Percentiles rank a stretch among this genome's conserved stretches.
Conservation (phyloP, 2,888 invertebrate genomes). For the Zhuqinia jingwanae region DNA sequence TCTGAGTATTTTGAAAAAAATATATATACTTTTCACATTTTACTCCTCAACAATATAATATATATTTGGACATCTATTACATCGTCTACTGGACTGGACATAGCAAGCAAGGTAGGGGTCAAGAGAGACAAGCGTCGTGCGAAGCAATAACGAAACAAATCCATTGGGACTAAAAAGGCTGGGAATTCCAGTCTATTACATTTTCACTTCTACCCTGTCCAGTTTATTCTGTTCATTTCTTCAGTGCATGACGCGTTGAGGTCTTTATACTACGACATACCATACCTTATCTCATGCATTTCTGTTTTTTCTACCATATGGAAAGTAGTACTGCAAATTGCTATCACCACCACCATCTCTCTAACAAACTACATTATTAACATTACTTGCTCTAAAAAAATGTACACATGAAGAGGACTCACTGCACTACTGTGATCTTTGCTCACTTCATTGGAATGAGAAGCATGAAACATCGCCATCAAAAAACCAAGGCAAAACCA, state of each 20-base stretch:
- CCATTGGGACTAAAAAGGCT: constrained; percentile 46
- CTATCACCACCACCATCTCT: not conserved
- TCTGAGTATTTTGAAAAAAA: too few relatives aligned
- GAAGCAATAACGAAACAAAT: constrained; percentile 39
- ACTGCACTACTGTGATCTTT: not conserved
- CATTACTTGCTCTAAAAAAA: not conserved
- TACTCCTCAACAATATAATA: too few relatives aligned
- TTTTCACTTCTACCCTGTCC: constrained; percentile 59
- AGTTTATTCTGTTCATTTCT: constrained; percentile 24
- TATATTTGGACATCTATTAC: too few relatives aligned
- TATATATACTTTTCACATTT: too few relatives aligned
- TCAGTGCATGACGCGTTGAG: not conserved
- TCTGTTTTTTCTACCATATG: not conserved
- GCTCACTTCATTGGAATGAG: not conserved
- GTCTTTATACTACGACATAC: too few relatives aligned
- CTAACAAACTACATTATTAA: not conserved
- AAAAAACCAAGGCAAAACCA: constrained; percentile 31
- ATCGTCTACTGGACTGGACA: too few relatives aligned
- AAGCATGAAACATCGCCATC: constrained; percentile 8
- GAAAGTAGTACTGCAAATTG: too few relatives aligned
- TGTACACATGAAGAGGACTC: not conserved
- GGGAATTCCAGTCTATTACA: constrained; percentile 66
- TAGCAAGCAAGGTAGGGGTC: constrained; percentile 59
- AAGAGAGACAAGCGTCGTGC: constrained; percentile 31
- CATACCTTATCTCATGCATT: not conserved